phyloP scores from a whole-genome alignment of 2,113 vertebrate species.

The Ceyx cyanopectus region DNA sequence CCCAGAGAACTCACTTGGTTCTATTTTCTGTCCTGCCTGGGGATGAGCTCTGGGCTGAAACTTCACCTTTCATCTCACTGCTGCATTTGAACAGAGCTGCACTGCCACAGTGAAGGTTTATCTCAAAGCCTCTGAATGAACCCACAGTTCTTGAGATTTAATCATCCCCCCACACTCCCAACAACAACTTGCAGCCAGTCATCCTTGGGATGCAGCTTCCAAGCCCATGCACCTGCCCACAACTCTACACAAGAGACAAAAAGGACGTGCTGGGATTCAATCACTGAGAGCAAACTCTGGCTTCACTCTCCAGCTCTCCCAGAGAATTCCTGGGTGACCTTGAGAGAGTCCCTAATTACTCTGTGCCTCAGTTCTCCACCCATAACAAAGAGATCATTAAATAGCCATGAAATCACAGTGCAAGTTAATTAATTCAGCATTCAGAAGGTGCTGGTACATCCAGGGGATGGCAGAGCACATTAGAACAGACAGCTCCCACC shows the following conservation, averaged over 20 bases:
- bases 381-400: constrained; percentile 42
- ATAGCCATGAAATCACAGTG: constrained; percentile 25
- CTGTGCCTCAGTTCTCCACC: constrained; percentile 29
- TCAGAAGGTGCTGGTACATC: neutral
- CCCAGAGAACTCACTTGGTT: constrained; percentile 45
- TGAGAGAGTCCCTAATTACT: constrained; percentile 1
- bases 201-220: neutral
- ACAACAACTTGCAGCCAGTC: neutral
- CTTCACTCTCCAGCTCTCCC: neutral
- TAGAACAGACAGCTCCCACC: neutral
- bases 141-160: neutral
- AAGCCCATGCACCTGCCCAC: neutral
- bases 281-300: neutral
- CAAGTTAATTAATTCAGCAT: constrained; percentile 21
- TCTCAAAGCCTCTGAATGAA: neutral
- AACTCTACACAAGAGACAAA: neutral
- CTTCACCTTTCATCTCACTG: constrained; percentile 52
- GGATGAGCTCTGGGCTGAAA: constrained; percentile 46
- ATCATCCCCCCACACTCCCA: neutral
- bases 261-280: neutral
- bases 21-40: constrained; percentile 68
- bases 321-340: constrained; percentile 18
- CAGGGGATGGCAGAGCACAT: neutral
- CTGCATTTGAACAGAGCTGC: neutral
- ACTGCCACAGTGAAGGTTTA: neutral